Percentiles rank a stretch among this genome's conserved stretches.
Evolutionary conservation across 1,140 invertebrate genomes (phyloP).

Genomic region (Drosophila pseudoananassae): DNA sequence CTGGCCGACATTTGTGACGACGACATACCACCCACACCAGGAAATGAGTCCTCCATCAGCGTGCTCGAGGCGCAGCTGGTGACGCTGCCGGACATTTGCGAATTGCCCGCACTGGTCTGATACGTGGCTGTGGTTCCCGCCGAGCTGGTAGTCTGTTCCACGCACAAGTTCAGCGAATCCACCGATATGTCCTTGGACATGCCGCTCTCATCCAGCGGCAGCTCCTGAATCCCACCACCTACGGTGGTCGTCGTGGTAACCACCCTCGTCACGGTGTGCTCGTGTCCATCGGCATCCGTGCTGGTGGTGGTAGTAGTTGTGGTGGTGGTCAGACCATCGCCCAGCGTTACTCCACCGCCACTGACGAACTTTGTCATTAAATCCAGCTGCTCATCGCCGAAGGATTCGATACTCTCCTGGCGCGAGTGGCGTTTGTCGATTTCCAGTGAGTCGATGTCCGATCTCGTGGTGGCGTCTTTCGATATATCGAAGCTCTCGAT

Average conservation of each 20-base stretch:
- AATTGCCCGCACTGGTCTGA: conserved; percentile 91
- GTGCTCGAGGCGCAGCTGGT: conserved; percentile 86
- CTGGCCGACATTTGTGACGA: conserved; percentile 76
- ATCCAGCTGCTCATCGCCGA: conserved; percentile 84
- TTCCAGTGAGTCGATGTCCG: conserved; percentile 80
- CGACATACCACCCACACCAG: conserved; percentile 72
- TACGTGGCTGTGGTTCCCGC: conserved; percentile 92
- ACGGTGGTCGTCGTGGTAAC: conserved; percentile 85
- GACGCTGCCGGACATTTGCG: conserved; percentile 92
- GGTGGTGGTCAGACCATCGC: conserved; percentile 83
- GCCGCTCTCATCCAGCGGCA: conserved; percentile 51
- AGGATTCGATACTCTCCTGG: conserved; percentile 85
- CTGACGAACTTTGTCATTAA: conserved; percentile 68
- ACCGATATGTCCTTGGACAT: conserved; percentile 79
- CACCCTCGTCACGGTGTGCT: conserved; percentile 85
- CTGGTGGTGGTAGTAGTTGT: conserved; percentile 86
- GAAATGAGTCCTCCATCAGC: conserved; percentile 80
- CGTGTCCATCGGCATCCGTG: conserved; percentile 85
- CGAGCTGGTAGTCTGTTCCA: conserved; percentile 87
- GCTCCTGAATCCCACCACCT: conserved; percentile 64
- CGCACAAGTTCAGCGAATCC: conserved; percentile 74
- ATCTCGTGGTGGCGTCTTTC: conserved; percentile 75
- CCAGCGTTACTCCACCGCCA: conserved; percentile 79
- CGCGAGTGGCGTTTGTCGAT: conserved; percentile 84
- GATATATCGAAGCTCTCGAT: conserved; percentile 88